phyloP scores from a whole-genome alignment of 2,113 vertebrate species.

The Tursiops truncatus region DNA sequence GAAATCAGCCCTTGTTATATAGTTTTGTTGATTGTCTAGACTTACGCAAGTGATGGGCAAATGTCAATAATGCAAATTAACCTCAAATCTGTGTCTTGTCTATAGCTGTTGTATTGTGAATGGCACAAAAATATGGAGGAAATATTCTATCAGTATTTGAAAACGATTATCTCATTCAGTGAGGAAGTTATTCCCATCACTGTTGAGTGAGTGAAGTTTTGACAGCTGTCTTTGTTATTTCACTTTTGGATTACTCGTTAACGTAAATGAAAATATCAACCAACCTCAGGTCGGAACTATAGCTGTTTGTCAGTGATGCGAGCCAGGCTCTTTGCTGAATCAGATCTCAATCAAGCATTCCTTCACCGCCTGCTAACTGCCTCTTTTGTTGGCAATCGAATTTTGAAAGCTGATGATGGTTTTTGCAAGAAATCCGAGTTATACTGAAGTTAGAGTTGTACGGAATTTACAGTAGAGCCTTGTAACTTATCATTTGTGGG shows the following conservation, averaged over 20 bases:
- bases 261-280: constrained; percentile 18
- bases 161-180: neutral
- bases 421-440: neutral
- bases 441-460: neutral
- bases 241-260: neutral
- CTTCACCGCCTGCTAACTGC: neutral
- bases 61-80: neutral
- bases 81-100: neutral
- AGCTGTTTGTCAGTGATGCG: neutral
- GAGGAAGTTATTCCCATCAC: neutral
- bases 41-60: neutral
- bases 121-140: neutral
- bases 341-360: neutral
- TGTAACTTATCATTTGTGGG: too few species aligned
- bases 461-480: fast-evolving
- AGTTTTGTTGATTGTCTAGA: neutral
- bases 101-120: neutral
- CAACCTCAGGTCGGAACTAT: neutral
- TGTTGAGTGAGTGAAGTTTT: neutral
- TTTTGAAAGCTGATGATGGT: neutral
- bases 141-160: neutral
- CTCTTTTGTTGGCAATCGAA: neutral
- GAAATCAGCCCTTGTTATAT: neutral
- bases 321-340: neutral
- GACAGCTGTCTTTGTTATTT: neutral